These are phyloP conservation scores for Hystrix brachyura DNA, from an alignment of 2,113 vertebrate genomes.

Conservation along the genomic window DNA sequence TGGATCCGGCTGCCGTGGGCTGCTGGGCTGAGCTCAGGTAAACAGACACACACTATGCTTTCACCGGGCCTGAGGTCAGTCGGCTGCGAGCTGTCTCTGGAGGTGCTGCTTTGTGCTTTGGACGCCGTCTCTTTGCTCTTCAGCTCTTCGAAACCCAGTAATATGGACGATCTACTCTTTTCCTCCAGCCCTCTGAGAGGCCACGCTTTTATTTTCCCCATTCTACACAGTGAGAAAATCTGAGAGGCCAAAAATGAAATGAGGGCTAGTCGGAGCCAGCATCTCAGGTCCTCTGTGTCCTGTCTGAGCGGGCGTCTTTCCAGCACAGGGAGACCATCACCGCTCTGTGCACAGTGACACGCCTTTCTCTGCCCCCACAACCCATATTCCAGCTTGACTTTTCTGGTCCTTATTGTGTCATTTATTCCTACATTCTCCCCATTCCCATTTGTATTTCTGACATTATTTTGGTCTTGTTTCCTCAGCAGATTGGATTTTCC, in stretches of 20 bases:
- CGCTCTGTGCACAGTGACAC: neutral
- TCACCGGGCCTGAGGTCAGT: neutral
- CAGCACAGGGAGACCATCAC: neutral
- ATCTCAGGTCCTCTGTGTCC: neutral
- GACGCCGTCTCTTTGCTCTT: neutral
- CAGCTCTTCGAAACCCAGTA: neutral
- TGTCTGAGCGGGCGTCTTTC: neutral
- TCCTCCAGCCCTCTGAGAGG: neutral
- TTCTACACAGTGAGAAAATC: neutral
- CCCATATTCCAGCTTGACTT: neutral
- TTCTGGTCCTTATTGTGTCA: neutral
- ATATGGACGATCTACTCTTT: neutral
- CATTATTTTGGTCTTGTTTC: neutral
- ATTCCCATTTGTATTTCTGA: neutral
- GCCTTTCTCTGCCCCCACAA: neutral
- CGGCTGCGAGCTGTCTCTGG: neutral
- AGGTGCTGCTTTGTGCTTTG: neutral
- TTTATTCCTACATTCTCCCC: neutral
- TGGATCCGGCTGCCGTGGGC: neutral
- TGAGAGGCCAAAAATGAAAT: neutral
- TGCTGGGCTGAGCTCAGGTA: neutral
- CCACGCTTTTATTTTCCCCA: neutral
- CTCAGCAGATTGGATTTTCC: neutral
- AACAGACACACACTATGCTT: neutral
- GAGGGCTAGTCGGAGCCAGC: neutral